phyloP scores from a whole-genome alignment of 2,888 invertebrate species.

The Cephus sareptanus region DNA sequence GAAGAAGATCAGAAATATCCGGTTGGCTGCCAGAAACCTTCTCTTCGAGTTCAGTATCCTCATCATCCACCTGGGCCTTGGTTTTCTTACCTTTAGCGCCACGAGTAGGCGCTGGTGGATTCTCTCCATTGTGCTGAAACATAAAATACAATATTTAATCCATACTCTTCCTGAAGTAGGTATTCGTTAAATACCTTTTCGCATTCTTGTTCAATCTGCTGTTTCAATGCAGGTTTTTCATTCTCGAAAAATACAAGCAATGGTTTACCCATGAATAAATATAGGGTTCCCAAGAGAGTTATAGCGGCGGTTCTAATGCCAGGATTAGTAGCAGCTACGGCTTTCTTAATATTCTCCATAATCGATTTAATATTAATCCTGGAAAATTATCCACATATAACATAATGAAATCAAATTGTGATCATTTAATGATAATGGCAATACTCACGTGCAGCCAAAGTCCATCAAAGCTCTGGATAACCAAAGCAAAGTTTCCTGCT shows the following conservation, averaged over 20 bases:
- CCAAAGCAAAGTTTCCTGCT: slow-evolving; percentile 87
- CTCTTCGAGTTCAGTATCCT: slow-evolving; percentile 66
- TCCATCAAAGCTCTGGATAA: slow-evolving; percentile 81
- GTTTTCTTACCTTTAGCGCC: slow-evolving; percentile 42
- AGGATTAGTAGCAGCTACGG: slow-evolving; percentile 86
- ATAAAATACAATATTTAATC: not conserved
- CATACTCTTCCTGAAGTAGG: not conserved
- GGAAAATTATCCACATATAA: slow-evolving; percentile 25
- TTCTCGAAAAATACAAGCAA: slow-evolving; percentile 84
- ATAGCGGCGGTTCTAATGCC: slow-evolving; percentile 84
- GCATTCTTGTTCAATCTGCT: slow-evolving; percentile 87
- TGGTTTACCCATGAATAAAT: slow-evolving; percentile 83
- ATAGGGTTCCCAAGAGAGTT: slow-evolving; percentile 79
- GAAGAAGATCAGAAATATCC: slow-evolving; percentile 73
- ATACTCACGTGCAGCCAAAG: slow-evolving; percentile 84
- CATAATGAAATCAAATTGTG: slow-evolving; percentile 5
- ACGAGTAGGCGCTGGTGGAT: slow-evolving; percentile 46
- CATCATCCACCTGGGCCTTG: slow-evolving; percentile 58
- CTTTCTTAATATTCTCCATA: slow-evolving; percentile 84
- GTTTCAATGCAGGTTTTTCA: slow-evolving; percentile 86
- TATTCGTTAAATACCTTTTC: slow-evolving; percentile 76
- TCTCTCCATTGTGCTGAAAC: slow-evolving; percentile 45
- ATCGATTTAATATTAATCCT: slow-evolving; percentile 78
- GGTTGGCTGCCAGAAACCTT: slow-evolving; percentile 69
- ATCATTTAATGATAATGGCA: not conserved